phyloP scores from a whole-genome alignment of 2,888 invertebrate genomes.

The Dichetophora obliterata region DNA sequence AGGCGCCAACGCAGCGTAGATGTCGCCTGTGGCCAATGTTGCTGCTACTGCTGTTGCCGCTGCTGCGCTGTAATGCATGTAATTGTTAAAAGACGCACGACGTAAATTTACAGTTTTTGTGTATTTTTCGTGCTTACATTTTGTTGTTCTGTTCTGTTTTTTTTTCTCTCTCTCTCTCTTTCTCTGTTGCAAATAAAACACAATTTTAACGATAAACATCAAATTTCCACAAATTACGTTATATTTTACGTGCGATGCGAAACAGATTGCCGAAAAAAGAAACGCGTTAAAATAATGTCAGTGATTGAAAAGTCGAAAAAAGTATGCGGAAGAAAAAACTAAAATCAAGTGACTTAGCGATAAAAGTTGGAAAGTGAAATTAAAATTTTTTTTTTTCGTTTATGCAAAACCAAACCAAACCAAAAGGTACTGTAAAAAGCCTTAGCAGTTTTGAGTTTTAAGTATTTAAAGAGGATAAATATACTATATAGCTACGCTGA shows the following conservation, averaged over 20 bases:
- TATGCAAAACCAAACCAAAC: too few relatives aligned
- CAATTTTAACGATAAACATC: conserved; percentile 68
- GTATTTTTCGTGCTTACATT: background rate
- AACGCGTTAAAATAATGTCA: conserved; percentile 34
- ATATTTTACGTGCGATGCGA: conserved; percentile 68
- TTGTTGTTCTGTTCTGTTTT: conserved; percentile 18
- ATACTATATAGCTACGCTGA: too few relatives aligned
- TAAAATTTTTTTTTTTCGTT: too few relatives aligned
- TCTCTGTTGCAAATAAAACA: conserved; percentile 61
- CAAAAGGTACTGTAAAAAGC: too few relatives aligned
- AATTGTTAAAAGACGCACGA: conserved; percentile 18
- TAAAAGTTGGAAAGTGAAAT: too few relatives aligned
- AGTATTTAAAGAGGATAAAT: too few relatives aligned
- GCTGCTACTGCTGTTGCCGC: background rate
- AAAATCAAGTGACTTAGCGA: too few relatives aligned
- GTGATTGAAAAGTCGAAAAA: background rate
- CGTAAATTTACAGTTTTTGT: conserved; percentile 43
- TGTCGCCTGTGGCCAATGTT: background rate
- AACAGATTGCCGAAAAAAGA: conserved; percentile 57
- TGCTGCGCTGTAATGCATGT: conserved; percentile 1
- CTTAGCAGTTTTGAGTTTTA: too few relatives aligned
- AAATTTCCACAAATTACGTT: conserved; percentile 69
- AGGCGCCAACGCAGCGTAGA: background rate
- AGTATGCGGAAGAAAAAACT: too few relatives aligned
- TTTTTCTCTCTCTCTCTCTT: conserved; percentile 26